Evolutionary conservation across 2,888 invertebrate species (phyloP).

Genomic region (Rhogogaster chlorosoma): DNA sequence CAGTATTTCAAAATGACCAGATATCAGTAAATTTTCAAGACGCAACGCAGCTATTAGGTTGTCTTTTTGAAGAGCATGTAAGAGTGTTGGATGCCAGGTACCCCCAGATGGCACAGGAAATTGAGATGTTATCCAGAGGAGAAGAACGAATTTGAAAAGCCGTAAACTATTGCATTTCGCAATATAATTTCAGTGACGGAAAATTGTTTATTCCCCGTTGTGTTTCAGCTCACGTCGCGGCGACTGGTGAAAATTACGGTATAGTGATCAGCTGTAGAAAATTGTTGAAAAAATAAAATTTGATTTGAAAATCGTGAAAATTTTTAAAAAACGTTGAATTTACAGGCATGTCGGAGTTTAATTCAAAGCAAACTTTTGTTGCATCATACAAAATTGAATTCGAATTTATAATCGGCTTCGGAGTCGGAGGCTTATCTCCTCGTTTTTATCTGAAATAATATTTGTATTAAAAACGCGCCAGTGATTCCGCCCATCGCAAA

Average conservation of each 20-base stretch:
- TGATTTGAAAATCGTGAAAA: not conserved
- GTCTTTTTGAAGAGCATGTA: not conserved
- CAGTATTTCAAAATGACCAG: not conserved
- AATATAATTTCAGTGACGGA: not conserved
- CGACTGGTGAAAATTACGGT: not conserved
- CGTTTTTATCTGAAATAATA: constrained; percentile 17
- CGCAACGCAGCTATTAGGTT: not conserved
- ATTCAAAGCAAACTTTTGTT: constrained; percentile 6
- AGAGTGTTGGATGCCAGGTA: not conserved
- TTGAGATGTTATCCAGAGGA: not conserved
- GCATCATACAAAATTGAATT: constrained; percentile 18
- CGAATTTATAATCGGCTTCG: constrained; percentile 18
- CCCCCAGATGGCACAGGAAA: no score
- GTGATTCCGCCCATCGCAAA: not conserved
- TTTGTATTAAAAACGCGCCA: constrained; percentile 1
- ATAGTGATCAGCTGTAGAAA: not conserved
- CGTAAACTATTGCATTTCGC: not conserved
- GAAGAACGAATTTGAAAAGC: not conserved
- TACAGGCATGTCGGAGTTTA: not conserved
- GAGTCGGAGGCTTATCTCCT: constrained; percentile 15
- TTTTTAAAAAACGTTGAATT: not conserved
- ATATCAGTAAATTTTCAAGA: not conserved
- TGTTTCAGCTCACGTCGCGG: not conserved
- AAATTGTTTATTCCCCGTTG: not conserved
- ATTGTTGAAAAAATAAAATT: not conserved